Evolutionary conservation across 2,888 invertebrate genomes (phyloP), one percentile per base, ranked within the genome.

Genomic region (Baccha elongata): DNA sequence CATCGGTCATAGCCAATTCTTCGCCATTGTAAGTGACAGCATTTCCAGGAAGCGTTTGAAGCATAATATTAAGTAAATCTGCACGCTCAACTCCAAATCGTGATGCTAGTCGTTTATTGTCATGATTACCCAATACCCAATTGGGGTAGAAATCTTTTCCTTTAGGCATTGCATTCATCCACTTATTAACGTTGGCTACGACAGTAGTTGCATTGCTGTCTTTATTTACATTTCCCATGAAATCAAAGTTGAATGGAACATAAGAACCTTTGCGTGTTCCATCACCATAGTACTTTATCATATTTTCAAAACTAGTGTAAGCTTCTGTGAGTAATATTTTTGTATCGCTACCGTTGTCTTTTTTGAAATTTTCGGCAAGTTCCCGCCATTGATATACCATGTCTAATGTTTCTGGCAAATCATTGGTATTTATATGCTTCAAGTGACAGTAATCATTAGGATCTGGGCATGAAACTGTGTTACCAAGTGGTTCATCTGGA

Each of bases 11-110:
- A 0, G 93, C 95, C 19, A 95, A 91, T 87, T 96, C 95, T 86
- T 96, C 95, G 0, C 95, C 96, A 91, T 98, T 96, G 88, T 98
- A 98, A 0, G 96, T 95, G 0, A 97, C 94, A 15, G 94, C 94
- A 19, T 96, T 93, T 17, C 98, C 98, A 0, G 97, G 97, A 73
- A 98, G 91, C 3, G 97, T 92, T 87, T 96, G 92, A 11, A 94
- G 91, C 42, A 98, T 89, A 94, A 98, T 96, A 87, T 96, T 96
- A 79, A 97, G 92, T 11, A 94, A 94, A 89, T 97, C 96, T 0
- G 94, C 93, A 76, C 95, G 92, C 64, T 93, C 92, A 0, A 92
- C 91, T 0, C 95, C 95, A 76, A 94, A 94, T 79, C 96, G 92
- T 2, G 94, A 93, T 0, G 94, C 94, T 3, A 94, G 92, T 78